phyloP scores from a whole-genome alignment of 2,888 invertebrate species.

The Drosophila fulvimacula region DNA sequence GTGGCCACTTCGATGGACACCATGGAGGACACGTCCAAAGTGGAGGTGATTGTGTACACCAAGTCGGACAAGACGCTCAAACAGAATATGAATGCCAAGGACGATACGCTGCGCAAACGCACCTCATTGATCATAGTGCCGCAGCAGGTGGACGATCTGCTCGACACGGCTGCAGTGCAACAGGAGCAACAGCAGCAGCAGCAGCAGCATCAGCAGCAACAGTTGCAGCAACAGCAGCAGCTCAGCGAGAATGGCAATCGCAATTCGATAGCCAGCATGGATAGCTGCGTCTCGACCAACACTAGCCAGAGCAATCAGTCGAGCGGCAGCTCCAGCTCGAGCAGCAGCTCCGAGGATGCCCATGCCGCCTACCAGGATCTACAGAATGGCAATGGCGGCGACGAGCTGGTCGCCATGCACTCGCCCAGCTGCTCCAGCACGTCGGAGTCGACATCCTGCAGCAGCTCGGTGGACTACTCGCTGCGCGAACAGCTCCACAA shows the following conservation, averaged over 20 bases:
- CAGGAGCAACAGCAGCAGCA: constrained; percentile 14
- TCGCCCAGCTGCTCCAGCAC: constrained; percentile 48
- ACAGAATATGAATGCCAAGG: constrained; percentile 84
- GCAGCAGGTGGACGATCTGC: constrained; percentile 64
- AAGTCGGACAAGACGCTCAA: constrained; percentile 84
- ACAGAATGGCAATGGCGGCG: constrained; percentile 83
- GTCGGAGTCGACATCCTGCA: constrained; percentile 76
- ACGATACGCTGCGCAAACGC: constrained; percentile 83
- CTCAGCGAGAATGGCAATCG: constrained; percentile 73
- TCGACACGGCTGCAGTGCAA: constrained; percentile 30
- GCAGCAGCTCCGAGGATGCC: constrained; percentile 65
- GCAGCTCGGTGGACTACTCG: constrained; percentile 83
- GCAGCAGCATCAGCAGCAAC: constrained; percentile 5
- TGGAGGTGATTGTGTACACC: constrained; percentile 83
- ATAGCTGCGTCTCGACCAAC: constrained; percentile 82
- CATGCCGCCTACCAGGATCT: constrained; percentile 82
- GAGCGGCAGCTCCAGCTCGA: constrained; percentile 37
- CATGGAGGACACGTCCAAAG: constrained; percentile 71
- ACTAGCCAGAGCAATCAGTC: constrained; percentile 76
- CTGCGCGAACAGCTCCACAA: constrained; percentile 84
- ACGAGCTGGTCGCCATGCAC: constrained; percentile 41
- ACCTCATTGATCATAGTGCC: constrained; percentile 84
- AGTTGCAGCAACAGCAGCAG: neutral
- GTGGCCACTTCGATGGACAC: constrained; percentile 18
- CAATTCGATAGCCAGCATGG: constrained; percentile 83